phyloP scores from a whole-genome alignment of 2,113 vertebrate genomes.

The Dryoscopus gambensis region DNA sequence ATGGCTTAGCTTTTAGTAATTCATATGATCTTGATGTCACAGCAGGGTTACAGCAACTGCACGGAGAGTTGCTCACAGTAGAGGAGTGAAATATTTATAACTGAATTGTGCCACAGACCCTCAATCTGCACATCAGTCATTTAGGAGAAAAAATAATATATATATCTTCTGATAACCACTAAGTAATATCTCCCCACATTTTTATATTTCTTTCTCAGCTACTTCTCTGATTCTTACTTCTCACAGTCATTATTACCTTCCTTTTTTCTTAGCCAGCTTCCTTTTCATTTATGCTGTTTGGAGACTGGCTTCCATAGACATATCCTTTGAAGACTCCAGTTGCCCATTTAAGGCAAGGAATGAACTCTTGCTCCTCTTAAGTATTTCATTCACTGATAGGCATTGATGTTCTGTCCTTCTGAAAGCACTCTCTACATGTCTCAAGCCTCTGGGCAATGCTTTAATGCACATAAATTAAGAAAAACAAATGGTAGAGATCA shows the following conservation, averaged over 20 bases:
- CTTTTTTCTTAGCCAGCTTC: background rate
- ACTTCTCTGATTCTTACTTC: background rate
- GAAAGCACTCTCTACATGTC: background rate
- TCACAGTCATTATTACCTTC: background rate
- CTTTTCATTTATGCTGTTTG: background rate
- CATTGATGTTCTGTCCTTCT: constrained; percentile 22
- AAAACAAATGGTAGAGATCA: constrained; percentile 41
- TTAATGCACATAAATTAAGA: constrained; percentile 56
- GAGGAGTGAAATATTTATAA: background rate
- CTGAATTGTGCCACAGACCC: background rate
- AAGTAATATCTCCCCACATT: background rate
- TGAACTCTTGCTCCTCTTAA: constrained; percentile 26
- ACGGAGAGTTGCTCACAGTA: background rate
- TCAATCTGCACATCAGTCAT: background rate
- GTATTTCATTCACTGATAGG: constrained; percentile 4
- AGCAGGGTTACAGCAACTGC: background rate
- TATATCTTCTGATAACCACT: background rate
- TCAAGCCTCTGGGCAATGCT: constrained; percentile 19
- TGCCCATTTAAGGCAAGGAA: constrained; percentile 25
- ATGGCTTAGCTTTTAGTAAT: background rate
- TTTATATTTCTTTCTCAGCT: background rate
- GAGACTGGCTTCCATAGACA: background rate
- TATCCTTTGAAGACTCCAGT: background rate
- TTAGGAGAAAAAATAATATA: background rate
- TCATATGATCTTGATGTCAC: background rate